Conservation (phyloP, 1,140 invertebrate genomes). For the Heterodera schachtii region DNA sequence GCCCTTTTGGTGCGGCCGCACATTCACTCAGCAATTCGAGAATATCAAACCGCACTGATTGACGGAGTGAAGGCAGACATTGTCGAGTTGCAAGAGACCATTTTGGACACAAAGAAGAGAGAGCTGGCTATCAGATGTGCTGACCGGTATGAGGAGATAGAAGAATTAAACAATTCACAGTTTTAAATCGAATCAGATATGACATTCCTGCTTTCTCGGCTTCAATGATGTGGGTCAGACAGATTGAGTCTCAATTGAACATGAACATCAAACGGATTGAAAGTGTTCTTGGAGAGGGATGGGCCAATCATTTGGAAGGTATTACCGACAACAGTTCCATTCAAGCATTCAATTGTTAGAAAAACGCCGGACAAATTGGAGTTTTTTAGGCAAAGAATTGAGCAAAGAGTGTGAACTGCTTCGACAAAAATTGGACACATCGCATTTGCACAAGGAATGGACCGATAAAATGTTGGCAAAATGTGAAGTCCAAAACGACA, state of each 20-base stretch:
- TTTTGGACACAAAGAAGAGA: constrained; percentile 75
- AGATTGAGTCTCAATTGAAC: constrained; percentile 93
- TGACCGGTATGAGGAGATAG: constrained; percentile 17
- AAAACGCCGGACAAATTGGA: background rate
- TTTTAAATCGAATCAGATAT: constrained; percentile 36
- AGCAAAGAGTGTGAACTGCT: constrained; percentile 98
- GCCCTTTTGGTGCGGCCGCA: constrained; percentile 96
- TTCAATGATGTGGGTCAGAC: constrained; percentile 97
- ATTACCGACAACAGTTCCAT: constrained; percentile 68
- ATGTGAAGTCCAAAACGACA: constrained; percentile 86
- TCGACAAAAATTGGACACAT: constrained; percentile 84
- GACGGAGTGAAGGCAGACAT: constrained; percentile 99
- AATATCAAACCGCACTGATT: constrained; percentile 98
- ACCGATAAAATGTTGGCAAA: constrained; percentile 86
- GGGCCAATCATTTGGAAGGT: constrained; percentile 98
- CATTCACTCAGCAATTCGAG: constrained; percentile 94
- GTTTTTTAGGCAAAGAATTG: constrained; percentile 73
- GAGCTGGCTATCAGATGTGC: constrained; percentile 18
- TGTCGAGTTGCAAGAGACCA: constrained; percentile 93
- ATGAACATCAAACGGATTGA: constrained; percentile 93
- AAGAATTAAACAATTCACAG: background rate
- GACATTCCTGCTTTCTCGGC: constrained; percentile 94
- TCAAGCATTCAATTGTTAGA: too few relatives aligned
- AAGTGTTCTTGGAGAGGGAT: constrained; percentile 93
- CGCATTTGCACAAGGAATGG: constrained; percentile 97